Conservation (phyloP, 2,113 vertebrate species). For the Ornithorhynchus anatinus region DNA sequence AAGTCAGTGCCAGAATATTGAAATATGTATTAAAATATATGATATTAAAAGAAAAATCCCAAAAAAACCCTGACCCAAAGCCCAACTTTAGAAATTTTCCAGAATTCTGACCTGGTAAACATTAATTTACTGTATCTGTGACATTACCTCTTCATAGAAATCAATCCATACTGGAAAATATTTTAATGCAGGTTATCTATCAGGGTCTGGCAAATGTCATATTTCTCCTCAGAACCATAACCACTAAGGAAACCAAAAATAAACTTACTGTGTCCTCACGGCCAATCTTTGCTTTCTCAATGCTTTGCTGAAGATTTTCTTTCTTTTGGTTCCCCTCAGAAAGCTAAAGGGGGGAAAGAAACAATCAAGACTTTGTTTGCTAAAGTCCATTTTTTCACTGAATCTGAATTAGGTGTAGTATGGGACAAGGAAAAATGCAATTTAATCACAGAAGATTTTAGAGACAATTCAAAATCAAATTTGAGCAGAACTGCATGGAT, state of each 20-base stretch:
- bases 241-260: not conserved
- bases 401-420: not conserved
- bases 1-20: too few species aligned
- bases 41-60: too few species aligned
- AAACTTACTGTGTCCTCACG: conserved; percentile 87
- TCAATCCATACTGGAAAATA: too few species aligned
- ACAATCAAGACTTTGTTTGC: conserved; percentile 19
- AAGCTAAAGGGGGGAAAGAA: conserved; percentile 68
- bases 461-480: not conserved
- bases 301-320: conserved; percentile 70
- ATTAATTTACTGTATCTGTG: not conserved
- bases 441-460: not conserved
- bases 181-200: too few species aligned
- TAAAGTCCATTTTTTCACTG: not conserved
- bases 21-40: too few species aligned
- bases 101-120: not conserved
- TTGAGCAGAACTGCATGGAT: not conserved
- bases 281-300: conserved; percentile 86
- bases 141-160: too few species aligned
- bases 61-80: too few species aligned
- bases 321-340: conserved; percentile 82
- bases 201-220: too few species aligned
- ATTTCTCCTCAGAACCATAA: not conserved
- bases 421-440: not conserved
- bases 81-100: not conserved